Conservation (phyloP, 2,888 invertebrate species). For the Dicycla oo region DNA sequence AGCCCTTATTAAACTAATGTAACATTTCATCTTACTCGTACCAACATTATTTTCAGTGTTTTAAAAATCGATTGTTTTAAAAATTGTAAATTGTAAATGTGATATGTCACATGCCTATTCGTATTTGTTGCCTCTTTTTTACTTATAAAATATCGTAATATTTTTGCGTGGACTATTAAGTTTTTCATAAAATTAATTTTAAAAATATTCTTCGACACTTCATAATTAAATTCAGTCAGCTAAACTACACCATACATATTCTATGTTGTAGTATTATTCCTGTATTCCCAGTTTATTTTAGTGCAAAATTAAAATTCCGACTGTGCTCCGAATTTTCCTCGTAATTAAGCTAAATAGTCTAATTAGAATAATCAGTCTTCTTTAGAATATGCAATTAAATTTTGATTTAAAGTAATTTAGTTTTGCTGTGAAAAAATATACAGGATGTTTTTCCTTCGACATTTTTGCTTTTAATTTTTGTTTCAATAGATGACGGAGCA, state of each 20-base stretch:
- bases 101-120: not conserved
- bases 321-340: conserved; percentile 67
- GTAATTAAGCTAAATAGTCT: conserved; percentile 79
- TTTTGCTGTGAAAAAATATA: conserved; percentile 40
- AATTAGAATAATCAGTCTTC: conserved; percentile 75
- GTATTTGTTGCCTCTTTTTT: not conserved
- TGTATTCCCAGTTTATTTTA: conserved; percentile 28
- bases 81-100: too few species aligned
- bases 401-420: conserved; percentile 62
- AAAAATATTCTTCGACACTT: not conserved
- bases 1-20: too few species aligned
- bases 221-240: not conserved
- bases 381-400: conserved; percentile 68
- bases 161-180: not conserved
- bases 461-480: not conserved
- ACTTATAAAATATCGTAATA: not conserved
- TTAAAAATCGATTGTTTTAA: not conserved
- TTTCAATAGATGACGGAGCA: not conserved
- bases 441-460: conserved; percentile 15
- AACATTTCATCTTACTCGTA: too few species aligned
- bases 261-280: conserved; percentile 4
- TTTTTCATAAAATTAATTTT: too few species aligned
- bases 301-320: conserved; percentile 75
- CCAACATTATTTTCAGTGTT: not conserved
- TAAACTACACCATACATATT: not conserved